Percentiles rank a stretch among this genome's conserved stretches.
Evolutionary conservation across 2,797 vertebrate species (phyloP).

Genomic region (Corythornis leucogaster): DNA sequence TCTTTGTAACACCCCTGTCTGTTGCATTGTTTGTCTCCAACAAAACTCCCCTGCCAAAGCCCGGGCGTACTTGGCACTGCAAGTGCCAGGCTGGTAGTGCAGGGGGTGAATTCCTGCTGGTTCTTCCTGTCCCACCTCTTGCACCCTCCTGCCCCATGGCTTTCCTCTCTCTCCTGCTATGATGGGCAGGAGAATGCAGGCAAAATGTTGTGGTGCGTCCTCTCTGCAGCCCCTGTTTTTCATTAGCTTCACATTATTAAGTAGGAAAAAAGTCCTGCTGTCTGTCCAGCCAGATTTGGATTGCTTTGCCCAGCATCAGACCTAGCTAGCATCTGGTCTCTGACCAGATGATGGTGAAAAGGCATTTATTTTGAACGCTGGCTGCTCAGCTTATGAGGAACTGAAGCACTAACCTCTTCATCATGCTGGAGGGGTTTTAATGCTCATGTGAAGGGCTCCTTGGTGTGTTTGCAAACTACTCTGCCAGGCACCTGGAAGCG

Average conservation of each 20-base stretch:
- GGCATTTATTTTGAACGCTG: neutral
- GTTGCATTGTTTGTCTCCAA: neutral
- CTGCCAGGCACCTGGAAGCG: neutral
- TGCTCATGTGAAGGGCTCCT: neutral
- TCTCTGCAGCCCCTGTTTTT: neutral
- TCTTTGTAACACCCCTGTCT: slow-evolving; percentile 10
- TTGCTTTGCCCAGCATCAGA: neutral
- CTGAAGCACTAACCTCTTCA: neutral
- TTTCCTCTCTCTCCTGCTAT: neutral
- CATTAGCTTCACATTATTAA: accelerated
- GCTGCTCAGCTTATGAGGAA: neutral
- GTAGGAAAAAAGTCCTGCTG: neutral
- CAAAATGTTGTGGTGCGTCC: neutral
- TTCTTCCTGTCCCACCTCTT: neutral
- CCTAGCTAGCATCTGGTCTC: neutral
- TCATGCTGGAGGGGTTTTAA: neutral
- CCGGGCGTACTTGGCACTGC: neutral
- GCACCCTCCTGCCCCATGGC: neutral
- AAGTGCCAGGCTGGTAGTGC: neutral
- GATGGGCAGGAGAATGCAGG: neutral
- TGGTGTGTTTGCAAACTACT: neutral
- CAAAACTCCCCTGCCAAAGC: neutral
- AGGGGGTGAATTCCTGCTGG: neutral
- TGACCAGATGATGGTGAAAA: neutral
- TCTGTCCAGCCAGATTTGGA: neutral